Conservation (phyloP, 2,797 vertebrate species). For the Chaenodraco wilsoni region DNA sequence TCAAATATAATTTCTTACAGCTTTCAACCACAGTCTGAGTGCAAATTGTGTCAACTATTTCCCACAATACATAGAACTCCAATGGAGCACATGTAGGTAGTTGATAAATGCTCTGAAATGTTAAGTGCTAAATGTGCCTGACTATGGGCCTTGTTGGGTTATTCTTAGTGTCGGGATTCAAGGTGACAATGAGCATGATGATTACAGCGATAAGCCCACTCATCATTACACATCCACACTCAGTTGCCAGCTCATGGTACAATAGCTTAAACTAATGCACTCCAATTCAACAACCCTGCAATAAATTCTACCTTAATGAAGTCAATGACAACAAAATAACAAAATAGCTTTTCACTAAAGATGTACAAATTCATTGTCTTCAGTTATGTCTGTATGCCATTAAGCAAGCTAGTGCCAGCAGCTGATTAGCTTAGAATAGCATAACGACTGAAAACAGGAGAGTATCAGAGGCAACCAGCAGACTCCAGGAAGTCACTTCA, state of each 20-base stretch:
- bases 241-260: neutral
- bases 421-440: neutral
- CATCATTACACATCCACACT: neutral
- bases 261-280: neutral
- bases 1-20: no score
- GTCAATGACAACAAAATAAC: neutral
- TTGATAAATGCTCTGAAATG: conserved; percentile 16
- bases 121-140: neutral
- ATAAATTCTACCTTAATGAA: neutral
- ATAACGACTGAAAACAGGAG: neutral
- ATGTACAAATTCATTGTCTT: neutral
- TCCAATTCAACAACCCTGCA: neutral
- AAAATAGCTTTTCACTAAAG: no score
- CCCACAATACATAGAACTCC: neutral
- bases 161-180: neutral
- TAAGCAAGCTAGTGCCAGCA: neutral
- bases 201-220: neutral
- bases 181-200: conserved; percentile 18
- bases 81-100: neutral
- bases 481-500: neutral
- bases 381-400: neutral
- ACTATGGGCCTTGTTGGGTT: neutral
- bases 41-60: neutral
- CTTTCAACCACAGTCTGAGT: neutral
- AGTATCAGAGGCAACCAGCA: no score